Percentiles rank a stretch among this genome's conserved stretches.
Evolutionary conservation across 2,888 invertebrate genomes (phyloP).

Genomic region (Cantharis rustica): DNA sequence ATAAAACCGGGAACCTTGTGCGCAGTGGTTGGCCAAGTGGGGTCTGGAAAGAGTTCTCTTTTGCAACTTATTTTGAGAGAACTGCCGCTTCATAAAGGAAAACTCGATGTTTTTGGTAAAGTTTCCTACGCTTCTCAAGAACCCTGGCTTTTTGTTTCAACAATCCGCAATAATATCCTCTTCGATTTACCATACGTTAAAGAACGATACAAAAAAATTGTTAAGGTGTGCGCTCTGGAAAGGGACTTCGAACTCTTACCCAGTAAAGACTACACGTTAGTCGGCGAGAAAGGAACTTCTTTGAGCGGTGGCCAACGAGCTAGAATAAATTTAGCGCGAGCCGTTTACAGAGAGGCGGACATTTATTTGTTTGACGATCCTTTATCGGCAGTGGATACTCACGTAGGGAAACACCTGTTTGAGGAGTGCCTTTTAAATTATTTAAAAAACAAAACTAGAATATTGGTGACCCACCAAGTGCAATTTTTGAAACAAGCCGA

Average conservation of each 20-base stretch:
- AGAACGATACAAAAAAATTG: constrained; percentile 56
- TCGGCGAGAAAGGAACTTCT: constrained; percentile 78
- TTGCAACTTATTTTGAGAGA: constrained; percentile 75
- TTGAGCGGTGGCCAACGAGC: constrained; percentile 84
- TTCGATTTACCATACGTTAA: constrained; percentile 71
- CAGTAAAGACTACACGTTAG: constrained; percentile 72
- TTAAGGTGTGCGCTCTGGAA: constrained; percentile 67
- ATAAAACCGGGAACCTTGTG: constrained; percentile 59
- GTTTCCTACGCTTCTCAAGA: constrained; percentile 79
- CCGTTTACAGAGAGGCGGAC: constrained; percentile 76
- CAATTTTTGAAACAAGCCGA: constrained; percentile 75
- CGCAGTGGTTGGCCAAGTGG: constrained; percentile 67
- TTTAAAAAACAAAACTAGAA: constrained; percentile 66
- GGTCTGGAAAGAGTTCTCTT: constrained; percentile 71
- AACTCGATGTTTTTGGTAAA: constrained; percentile 64
- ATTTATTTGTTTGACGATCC: constrained; percentile 83
- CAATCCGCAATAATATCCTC: constrained; percentile 77
- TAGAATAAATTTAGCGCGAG: constrained; percentile 75
- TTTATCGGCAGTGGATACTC: constrained; percentile 77
- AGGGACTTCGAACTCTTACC: constrained; percentile 74
- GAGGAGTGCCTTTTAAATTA: constrained; percentile 69
- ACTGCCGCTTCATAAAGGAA: constrained; percentile 65
- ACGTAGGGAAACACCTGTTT: constrained; percentile 76
- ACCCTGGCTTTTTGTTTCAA: constrained; percentile 76
- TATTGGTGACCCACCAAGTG: constrained; percentile 84